Percentiles rank a stretch among this genome's conserved stretches.
These are phyloP conservation scores for Cryptotis parvus DNA, from an alignment of 2,113 vertebrate species.

Conservation along the genomic window DNA sequence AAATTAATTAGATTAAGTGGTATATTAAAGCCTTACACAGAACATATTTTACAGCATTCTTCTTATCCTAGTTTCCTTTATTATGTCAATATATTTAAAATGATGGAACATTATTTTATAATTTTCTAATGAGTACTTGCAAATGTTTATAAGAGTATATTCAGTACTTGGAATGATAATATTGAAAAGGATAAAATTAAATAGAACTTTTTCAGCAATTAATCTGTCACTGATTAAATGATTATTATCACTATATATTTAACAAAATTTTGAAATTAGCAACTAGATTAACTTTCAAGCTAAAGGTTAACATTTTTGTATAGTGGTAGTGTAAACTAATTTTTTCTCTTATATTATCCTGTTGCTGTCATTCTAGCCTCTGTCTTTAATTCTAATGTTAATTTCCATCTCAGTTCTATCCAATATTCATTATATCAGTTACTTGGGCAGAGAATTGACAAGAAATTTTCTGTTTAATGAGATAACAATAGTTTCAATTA, in stretches of 20 bases:
- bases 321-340: not conserved
- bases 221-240: conserved; percentile 44
- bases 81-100: conserved; percentile 12
- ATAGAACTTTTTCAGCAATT: conserved; percentile 24
- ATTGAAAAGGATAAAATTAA: conserved; percentile 19
- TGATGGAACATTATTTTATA: not conserved
- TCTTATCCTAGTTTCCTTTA: conserved; percentile 14
- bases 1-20: not conserved
- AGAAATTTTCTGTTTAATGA: conserved; percentile 10
- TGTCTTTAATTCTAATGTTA: not conserved
- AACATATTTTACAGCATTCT: conserved; percentile 19
- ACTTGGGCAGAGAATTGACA: not conserved
- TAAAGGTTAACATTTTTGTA: not conserved
- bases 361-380: not conserved
- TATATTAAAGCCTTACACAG: not conserved
- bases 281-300: not conserved
- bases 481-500: not conserved
- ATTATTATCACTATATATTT: not conserved
- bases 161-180: not conserved
- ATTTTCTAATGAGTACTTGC: not conserved
- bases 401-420: not conserved
- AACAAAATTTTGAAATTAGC: conserved; percentile 40
- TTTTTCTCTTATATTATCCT: not conserved
- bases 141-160: not conserved
- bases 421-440: not conserved